Evolutionary conservation across 1,140 invertebrate species (phyloP).

Genomic region (Battus philenor): DNA sequence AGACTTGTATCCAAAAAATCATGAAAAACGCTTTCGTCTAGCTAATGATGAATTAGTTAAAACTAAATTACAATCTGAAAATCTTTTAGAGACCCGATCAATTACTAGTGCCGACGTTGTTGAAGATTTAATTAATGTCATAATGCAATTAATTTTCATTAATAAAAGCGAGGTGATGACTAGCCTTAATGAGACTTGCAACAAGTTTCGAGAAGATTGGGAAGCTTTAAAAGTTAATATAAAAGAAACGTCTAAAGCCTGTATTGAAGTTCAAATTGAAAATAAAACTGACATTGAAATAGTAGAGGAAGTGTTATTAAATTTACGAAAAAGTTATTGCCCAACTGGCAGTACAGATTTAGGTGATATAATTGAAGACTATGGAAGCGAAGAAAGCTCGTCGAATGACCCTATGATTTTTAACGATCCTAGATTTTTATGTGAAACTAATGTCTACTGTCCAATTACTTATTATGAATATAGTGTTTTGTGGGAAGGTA

Average conservation of each 20-base stretch:
- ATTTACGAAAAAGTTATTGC: conserved; percentile 48
- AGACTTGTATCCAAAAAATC: conserved; percentile 41
- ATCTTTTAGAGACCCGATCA: conserved; percentile 15
- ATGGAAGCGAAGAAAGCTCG: conserved; percentile 39
- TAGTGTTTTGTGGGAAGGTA: conserved; percentile 77
- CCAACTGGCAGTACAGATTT: conserved; percentile 26
- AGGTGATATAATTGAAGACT: conserved; percentile 38
- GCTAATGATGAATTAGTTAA: conserved; percentile 49
- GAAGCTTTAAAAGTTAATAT: conserved; percentile 54
- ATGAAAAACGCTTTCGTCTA: conserved; percentile 40
- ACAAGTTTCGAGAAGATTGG: conserved; percentile 62
- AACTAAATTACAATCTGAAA: conserved; percentile 32
- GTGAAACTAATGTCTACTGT: conserved; percentile 77
- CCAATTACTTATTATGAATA: conserved; percentile 72
- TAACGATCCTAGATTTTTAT: conserved; percentile 58
- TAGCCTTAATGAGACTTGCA: conserved; percentile 41
- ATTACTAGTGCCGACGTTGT: conserved; percentile 32
- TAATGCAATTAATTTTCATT: conserved; percentile 19
- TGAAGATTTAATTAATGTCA: conserved; percentile 26
- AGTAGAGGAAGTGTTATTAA: conserved; percentile 51
- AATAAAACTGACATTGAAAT: conserved; percentile 53
- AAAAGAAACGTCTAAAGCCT: conserved; percentile 43
- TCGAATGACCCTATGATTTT: conserved; percentile 38
- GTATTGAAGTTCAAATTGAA: conserved; percentile 52
- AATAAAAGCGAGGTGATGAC: conserved; percentile 21